A percentile compares a stretch with the other conserved stretches of the same genome.
phyloP scores from a whole-genome alignment of 2,888 invertebrate genomes.

The Ernsta delagoae region DNA sequence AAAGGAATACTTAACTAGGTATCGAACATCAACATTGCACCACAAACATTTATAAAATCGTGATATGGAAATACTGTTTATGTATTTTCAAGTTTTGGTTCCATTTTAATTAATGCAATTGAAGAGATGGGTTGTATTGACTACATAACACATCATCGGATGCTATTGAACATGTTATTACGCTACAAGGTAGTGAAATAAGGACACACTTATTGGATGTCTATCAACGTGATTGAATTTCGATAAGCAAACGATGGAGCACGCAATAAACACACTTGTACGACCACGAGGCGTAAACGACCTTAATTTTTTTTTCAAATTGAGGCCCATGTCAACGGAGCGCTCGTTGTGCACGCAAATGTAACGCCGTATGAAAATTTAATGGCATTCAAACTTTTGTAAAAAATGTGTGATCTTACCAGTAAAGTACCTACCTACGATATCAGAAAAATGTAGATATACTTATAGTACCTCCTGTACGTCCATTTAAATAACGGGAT shows the following conservation, averaged over 20 bases:
- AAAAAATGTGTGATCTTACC: no score
- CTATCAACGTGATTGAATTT: constrained; percentile 39
- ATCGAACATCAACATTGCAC: no score
- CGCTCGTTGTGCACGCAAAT: constrained; percentile 36
- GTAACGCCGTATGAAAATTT: constrained; percentile 25
- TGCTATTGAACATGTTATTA: not conserved
- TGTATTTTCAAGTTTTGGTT: no score
- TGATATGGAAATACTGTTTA: no score
- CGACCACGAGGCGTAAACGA: constrained; percentile 40
- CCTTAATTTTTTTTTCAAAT: constrained; percentile 42
- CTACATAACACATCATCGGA: not conserved
- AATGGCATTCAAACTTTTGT: constrained; percentile 9
- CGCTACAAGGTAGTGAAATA: constrained; percentile 28
- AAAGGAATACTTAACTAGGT: no score
- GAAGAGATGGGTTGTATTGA: not conserved
- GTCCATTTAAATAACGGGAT: no score
- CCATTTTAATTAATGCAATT: no score
- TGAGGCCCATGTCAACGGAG: constrained; percentile 40
- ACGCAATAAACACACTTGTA: constrained; percentile 41
- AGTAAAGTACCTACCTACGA: no score
- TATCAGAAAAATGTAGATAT: no score
- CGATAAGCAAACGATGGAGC: constrained; percentile 43
- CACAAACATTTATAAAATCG: no score
- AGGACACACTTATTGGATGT: constrained; percentile 25
- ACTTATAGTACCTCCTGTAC: no score